Evolutionary conservation across 2,113 vertebrate species (phyloP), one percentile per base, ranked within the genome.

Genomic region (Corvus cornix): DNA sequence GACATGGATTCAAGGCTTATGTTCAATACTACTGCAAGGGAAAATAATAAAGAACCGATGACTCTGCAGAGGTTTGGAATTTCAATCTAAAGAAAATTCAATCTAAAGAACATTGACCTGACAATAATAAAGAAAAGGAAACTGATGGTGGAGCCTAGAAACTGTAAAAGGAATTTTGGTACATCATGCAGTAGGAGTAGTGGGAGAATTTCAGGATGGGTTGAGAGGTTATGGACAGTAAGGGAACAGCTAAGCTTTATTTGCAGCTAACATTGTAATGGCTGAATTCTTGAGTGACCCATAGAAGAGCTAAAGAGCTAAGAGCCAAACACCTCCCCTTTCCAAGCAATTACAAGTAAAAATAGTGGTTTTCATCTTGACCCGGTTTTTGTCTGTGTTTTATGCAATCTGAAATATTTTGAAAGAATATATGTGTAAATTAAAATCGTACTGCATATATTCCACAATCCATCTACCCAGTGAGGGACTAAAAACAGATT

Each of bases 11-110:
- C 73, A 92, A 96, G 56, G 74, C 60, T 93, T 89, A 79, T 58
- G 56, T 92, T 91, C 66, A 92, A 76, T 76, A 89, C 20, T 44
- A 89, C 41, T 75, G 69, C 56, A 91, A 91, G 14, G 26, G 23
- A 91, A n/a, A 37, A 75, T 94, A 92, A 84, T 95, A 80, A 95
- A 95, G 58, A 91, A 82, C 56, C 89, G 84, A 92, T 84, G 80
- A 95, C 66, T 92, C 52, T 91, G 89, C 87, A 91, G 69, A 87
- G 73, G 69, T 72, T 73, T 95, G 31, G 58, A 89, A 95, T 92
- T 82, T 75, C 48, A 78, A 46, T 90, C 41, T 76, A 93, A 89
- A 84, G 51, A 19, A 95, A 84, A 95, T 53, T 87, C 60, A 84
- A 23, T 89, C 76, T 87, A 70, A 93, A 80, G 51, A 70, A 75